These are phyloP conservation scores for Moxostoma hubbsi DNA, from an alignment of 2,797 vertebrate genomes.

Conservation along the genomic window DNA sequence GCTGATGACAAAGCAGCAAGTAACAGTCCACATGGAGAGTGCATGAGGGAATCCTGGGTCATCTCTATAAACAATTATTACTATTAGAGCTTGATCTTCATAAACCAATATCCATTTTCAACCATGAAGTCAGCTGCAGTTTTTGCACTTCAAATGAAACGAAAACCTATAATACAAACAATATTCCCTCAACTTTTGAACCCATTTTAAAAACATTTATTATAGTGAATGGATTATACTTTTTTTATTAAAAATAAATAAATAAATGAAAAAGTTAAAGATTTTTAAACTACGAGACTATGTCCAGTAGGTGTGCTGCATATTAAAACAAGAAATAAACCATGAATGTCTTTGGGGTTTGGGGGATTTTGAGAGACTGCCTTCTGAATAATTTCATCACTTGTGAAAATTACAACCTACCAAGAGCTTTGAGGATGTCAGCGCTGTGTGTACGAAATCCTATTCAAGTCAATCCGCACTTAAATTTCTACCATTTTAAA, in stretches of 20 bases:
- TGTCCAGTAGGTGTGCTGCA: background rate
- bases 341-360: background rate
- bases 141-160: background rate
- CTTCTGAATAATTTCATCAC: background rate
- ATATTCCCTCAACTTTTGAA: background rate
- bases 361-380: background rate
- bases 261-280: too few relatives aligned
- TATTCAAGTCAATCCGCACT: too few relatives aligned
- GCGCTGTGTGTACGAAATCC: too few relatives aligned
- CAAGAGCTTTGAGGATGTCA: background rate
- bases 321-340: background rate
- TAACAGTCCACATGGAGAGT: background rate
- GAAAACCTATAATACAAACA: background rate
- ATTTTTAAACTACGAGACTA: too few relatives aligned
- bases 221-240: background rate
- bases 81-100: background rate
- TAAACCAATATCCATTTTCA: background rate
- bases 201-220: background rate
- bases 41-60: background rate
- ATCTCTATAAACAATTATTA: too few relatives aligned
- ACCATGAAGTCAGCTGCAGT: background rate
- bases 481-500: too few relatives aligned
- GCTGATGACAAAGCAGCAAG: background rate
- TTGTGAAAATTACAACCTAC: background rate
- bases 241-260: too few relatives aligned